Base-by-base conservation (phyloP, 2,797 vertebrate genomes). In the Acrossocheilus fasciatus region DNA sequence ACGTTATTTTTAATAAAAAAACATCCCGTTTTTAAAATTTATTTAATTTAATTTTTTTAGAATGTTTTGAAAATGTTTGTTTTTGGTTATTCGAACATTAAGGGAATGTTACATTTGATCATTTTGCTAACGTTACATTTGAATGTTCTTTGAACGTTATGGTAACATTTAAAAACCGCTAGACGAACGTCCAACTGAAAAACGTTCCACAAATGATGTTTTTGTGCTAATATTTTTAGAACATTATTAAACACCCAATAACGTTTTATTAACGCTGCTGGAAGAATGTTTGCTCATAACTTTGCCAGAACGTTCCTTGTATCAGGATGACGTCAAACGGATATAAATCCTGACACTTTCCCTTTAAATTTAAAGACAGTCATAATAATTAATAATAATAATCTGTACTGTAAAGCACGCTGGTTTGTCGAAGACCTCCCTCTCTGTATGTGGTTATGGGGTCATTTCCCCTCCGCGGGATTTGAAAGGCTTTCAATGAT, bases 391-490 rank as follows among this genome's bases (percentile, higher is more conserved):
- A 50, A 82, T 83, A 17, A 72, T 79, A 70, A 85, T 83, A n/a
- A 20, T 70, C 4, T 14, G 54, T 52, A 6, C 26, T 77, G 82
- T 75, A 43, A 72, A 69, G 45, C n/a, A 1, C 8, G 66, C 20
- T 83, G 79, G 52, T 50, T 20, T 45, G 47, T 84, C 6, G 69
- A 45, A 34, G 47, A 20, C 70, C 30, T 11, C 64, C 66, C 30
- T 39, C 70, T 79, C 82, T 84, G 68, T 69, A 30, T 82, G 87
- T 23, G 86, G 36, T 50, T 30, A 66, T 23, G 6, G 77, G 54
- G 50, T 79, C 87, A 88, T 84, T 88, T 85, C 85, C 87, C 82
- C 82, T 78, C 59, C 43, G 34, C 79, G 6, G 36, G 82, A 36
- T 64, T 20, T 43, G 69, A 85, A 77, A 52, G 64, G 34, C 45